Base-by-base conservation (phyloP, 2,113 vertebrate genomes). In the Halichoeres trimaculatus region DNA sequence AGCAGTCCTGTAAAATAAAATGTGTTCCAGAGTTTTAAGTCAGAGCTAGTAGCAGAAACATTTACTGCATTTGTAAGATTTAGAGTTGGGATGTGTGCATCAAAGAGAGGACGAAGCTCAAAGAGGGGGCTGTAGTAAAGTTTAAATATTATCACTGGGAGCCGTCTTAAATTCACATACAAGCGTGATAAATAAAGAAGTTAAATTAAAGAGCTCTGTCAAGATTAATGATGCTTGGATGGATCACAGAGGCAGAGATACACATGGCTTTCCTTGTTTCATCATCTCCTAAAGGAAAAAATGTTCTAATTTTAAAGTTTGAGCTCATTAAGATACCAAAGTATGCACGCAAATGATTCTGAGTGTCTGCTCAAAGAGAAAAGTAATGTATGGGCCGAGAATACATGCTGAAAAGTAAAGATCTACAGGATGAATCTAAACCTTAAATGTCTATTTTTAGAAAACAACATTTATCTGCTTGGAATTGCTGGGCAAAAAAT, bases 61-160 rank as follows among this genome's bases (percentile, higher is more conserved):
- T 50, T 30, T 13, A 11, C 26, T 68, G 61, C 52, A 78, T 76
- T 68, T 81, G 34, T 26, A 58, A 19, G 35, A 66, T 36, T 71
- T 82, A 53, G 65, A 81, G 71, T 81, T 88, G 70, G 79, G 72
- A 56, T n/a, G 1, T 1, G 24, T 24, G 38, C 45, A 68, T 62
- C 20, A 54, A 82, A 54, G 64, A 75, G 62, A 75, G 38, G 20
- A 61, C 53, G 50, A 55, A 23, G 69, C 22, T 52, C 52, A 22
- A 41, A 43, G 56, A 80, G 68, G 57, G 61, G 80, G 69, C 47
- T 66, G 62, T 79, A 66, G n/a, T 86, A 60, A 82, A 74, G 74
- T 81, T 85, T 40, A 81, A 88, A 87, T 87, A 84, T 86, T 87
- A 79, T 90, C 78, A 23, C 64, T 81, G 83, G 83, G 65, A 76